Base-by-base conservation (phyloP, 2,888 invertebrate genomes). In the Digitonthophagus gazella region DNA sequence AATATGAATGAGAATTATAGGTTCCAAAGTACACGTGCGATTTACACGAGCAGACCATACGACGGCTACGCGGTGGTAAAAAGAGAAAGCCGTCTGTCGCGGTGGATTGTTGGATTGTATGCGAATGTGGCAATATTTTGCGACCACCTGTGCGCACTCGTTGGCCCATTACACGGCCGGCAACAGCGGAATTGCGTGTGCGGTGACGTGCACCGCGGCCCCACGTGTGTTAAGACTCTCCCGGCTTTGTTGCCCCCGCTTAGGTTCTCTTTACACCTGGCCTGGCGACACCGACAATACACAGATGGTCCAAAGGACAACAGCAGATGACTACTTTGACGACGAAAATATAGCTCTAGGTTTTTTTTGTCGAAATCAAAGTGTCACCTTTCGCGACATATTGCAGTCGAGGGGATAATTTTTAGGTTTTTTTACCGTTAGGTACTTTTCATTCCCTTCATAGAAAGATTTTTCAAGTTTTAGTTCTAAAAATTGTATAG, bases 131-230 rank as follows among this genome's bases (percentile, higher is more conserved):
- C 67, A 69, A 70, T 70, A 70, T 68, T 72, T 72, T 64, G 69
- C 69, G 73, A 65, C 72, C 72, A 73, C 73, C 73, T 73, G 72
- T 72, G 73, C 66, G 69, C 66, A 66, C 55, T 65, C 18, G 61
- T 19, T 18, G 20, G 61, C 15, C 15, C 57, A 57, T 57, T 15
- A 57, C 57, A n/a, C 18, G 3, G 61, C 14, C 61, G 61, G 20
- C 61, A 61, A 61, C 61, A 15, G 61, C 54, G 66, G 55, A 66
- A 71, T 71, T 67, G 69, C 71, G 71, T 71, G 69, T 68, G 68
- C 56, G 68, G 63, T 56, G 61, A 61, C 16, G n/a, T 61, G 61
- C n/a, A n/a, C n/a, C n/a, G n/a, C n/a, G n/a, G n/a, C n/a, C n/a
- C n/a, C n/a, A n/a, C n/a, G n/a, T 18, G 3, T 44, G 28, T 6